Conservation (phyloP, 2,113 vertebrate genomes). For the Physeter macrocephalus region DNA sequence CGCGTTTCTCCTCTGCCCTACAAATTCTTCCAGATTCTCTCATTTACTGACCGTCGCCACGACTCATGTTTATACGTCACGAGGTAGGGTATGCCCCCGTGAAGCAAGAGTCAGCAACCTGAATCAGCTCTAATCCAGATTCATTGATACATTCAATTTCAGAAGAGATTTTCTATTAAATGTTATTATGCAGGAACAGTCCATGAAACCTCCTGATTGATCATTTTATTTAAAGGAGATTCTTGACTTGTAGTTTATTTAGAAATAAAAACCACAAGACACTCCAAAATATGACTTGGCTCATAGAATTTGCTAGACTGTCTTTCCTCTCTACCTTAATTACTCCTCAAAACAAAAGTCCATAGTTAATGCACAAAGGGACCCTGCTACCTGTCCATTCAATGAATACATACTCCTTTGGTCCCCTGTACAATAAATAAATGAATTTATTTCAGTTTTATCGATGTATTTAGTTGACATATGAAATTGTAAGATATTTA, state of each 20-base stretch:
- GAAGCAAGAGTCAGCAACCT: neutral
- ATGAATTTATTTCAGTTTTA: neutral
- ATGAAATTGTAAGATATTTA: neutral
- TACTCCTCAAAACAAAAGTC: neutral
- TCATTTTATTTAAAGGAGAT: neutral
- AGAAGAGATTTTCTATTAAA: neutral
- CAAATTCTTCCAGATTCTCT: neutral
- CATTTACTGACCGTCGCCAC: fast-evolving
- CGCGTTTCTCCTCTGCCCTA: neutral
- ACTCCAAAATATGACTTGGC: neutral
- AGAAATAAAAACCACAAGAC: neutral
- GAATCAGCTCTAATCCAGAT: neutral
- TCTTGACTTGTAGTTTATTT: neutral
- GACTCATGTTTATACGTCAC: fast-evolving
- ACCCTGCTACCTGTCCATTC: neutral
- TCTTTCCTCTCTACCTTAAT: neutral
- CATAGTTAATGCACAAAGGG: neutral
- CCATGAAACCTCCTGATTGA: neutral
- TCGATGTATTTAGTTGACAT: neutral
- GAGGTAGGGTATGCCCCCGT: fast-evolving
- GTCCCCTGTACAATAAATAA: too few relatives aligned
- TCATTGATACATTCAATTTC: neutral
- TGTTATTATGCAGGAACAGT: neutral
- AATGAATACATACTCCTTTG: neutral
- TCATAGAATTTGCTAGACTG: neutral